These are phyloP conservation scores for Dioctria linearis DNA, from an alignment of 2,888 invertebrate genomes.

Conservation along the genomic window DNA sequence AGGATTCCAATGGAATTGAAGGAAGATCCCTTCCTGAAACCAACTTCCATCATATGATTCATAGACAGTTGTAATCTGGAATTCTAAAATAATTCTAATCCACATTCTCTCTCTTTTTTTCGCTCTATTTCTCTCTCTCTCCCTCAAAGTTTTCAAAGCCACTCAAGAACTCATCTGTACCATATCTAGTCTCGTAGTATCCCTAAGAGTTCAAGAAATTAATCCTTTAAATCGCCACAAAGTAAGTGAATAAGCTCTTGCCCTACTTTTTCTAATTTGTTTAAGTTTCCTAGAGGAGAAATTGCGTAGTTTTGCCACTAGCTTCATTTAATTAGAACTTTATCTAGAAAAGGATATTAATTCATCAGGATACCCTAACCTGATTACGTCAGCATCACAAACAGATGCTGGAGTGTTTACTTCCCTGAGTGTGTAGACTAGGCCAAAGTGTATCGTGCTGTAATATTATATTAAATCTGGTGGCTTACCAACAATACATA, in stretches of 20 bases:
- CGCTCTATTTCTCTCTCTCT: too few relatives aligned
- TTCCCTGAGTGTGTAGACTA: neutral
- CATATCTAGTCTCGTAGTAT: neutral
- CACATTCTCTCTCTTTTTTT: too few relatives aligned
- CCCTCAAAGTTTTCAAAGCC: too few relatives aligned
- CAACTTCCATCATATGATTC: too few relatives aligned
- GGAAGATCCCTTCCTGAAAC: too few relatives aligned
- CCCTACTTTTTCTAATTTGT: conserved; percentile 19
- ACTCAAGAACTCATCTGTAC: too few relatives aligned
- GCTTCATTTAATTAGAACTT: conserved; percentile 49
- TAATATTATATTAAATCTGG: too few relatives aligned
- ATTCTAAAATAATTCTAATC: too few relatives aligned
- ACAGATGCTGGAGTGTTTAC: conserved; percentile 26
- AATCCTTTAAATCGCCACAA: conserved; percentile 8
- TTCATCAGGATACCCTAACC: conserved; percentile 39
- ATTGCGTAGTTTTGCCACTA: conserved; percentile 12
- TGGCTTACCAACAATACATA: too few relatives aligned
- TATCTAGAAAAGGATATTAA: conserved; percentile 44
- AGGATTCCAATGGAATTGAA: too few relatives aligned
- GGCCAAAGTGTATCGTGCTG: neutral
- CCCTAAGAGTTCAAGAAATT: neutral
- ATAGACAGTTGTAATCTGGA: too few relatives aligned
- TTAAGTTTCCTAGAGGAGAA: neutral
- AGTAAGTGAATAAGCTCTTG: neutral
- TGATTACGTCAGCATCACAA: conserved; percentile 40